A percentile compares a stretch with the other conserved stretches of the same genome.
Evolutionary conservation across 1,140 invertebrate species (phyloP).

Genomic region (Tetragonula clypearis): DNA sequence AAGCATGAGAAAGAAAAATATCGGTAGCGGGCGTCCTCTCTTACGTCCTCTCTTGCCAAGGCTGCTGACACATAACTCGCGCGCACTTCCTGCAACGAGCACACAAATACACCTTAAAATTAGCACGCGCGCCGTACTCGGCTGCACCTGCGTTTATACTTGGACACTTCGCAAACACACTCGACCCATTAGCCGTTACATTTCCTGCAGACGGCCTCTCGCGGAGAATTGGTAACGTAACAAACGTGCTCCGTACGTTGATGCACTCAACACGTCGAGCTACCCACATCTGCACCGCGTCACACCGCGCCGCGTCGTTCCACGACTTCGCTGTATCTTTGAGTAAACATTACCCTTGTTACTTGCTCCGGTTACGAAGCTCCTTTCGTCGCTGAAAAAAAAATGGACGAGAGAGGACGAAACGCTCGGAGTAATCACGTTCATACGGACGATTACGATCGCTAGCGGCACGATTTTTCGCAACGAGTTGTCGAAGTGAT

Average conservation of each 20-base stretch:
- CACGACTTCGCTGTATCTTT: neutral
- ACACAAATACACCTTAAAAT: slow-evolving; percentile 42
- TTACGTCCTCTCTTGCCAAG: too few relatives aligned
- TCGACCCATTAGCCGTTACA: slow-evolving; percentile 61
- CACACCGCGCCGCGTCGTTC: neutral
- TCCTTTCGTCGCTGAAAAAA: neutral
- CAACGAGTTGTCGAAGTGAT: neutral
- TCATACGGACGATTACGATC: neutral
- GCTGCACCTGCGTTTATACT: slow-evolving; percentile 53
- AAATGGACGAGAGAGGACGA: neutral
- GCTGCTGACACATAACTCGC: slow-evolving; percentile 18
- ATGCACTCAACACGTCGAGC: neutral
- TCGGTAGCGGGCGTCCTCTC: neutral
- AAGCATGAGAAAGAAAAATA: slow-evolving; percentile 22
- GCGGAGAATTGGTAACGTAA: slow-evolving; percentile 57
- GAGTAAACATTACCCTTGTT: slow-evolving; percentile 36
- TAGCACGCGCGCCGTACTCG: slow-evolving; percentile 20
- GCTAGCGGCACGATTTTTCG: neutral
- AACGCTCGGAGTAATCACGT: neutral
- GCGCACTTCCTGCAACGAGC: slow-evolving; percentile 9
- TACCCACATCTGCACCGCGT: neutral
- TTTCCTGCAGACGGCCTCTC: slow-evolving; percentile 37
- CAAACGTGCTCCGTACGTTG: slow-evolving; percentile 18
- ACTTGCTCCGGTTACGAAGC: neutral
- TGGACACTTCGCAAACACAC: slow-evolving; percentile 60